Evolutionary conservation across 2,888 invertebrate species (phyloP).

Genomic region (Ophraella communa): DNA sequence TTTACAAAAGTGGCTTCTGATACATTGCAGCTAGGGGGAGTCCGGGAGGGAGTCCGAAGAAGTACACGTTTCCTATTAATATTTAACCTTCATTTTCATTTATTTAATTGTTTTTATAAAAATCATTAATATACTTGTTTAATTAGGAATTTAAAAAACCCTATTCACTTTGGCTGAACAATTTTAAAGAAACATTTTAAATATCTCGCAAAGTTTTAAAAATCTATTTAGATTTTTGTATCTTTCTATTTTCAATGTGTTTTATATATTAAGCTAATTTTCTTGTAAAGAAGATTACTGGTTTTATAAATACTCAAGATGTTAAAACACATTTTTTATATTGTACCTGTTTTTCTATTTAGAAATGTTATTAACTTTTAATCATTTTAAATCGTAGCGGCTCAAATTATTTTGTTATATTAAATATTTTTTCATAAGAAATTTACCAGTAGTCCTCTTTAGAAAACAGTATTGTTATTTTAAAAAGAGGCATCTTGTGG

Average conservation of each 20-base stretch:
- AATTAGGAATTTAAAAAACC: too few species aligned
- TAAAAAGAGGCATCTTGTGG: not conserved
- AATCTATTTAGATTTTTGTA: conserved; percentile 10
- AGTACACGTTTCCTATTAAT: too few species aligned
- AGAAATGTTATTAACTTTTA: not conserved
- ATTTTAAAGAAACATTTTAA: not conserved
- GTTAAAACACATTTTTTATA: not conserved
- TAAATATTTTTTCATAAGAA: not conserved
- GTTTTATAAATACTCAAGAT: conserved; percentile 17
- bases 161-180: not conserved
- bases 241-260: conserved; percentile 13
- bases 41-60: too few species aligned
- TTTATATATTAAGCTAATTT: conserved; percentile 9
- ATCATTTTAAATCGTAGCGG: not conserved
- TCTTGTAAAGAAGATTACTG: conserved; percentile 15
- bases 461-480: conserved; percentile 6
- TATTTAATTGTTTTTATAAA: not conserved
- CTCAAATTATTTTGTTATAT: not conserved
- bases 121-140: not conserved
- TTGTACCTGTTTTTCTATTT: not conserved
- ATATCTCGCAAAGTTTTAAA: conserved; percentile 9
- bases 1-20: too few species aligned
- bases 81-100: too few species aligned
- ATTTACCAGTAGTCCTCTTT: conserved; percentile 14
- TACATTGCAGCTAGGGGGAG: too few species aligned